Conservation (phyloP, 2,888 invertebrate species). For the Schizotus pectinicornis region DNA sequence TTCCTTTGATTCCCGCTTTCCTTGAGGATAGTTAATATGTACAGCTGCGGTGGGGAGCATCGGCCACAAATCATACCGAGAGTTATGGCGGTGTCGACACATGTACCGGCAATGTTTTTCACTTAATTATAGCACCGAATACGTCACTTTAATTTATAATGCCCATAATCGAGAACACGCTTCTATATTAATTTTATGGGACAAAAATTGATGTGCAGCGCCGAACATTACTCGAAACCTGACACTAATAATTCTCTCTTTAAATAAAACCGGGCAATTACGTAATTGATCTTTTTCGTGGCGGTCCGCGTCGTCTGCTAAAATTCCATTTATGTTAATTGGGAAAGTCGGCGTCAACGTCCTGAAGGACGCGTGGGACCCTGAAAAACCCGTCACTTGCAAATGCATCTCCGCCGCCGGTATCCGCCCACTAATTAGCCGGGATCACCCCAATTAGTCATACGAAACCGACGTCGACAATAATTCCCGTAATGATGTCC, state of each 20-base stretch:
- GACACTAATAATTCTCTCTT: conserved; percentile 11
- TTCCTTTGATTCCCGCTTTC: conserved; percentile 26
- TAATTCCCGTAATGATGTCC: conserved; percentile 39
- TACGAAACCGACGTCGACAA: conserved; percentile 23
- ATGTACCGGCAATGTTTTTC: conserved; percentile 37
- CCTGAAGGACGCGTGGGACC: not conserved
- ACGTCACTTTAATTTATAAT: conserved; percentile 27
- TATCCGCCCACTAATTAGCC: conserved; percentile 1
- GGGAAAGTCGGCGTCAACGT: no score
- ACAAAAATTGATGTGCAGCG: conserved; percentile 4
- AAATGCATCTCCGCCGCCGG: no score
- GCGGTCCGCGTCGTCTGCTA: no score
- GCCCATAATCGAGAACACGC: conserved; percentile 24
- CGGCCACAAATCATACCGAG: conserved; percentile 40
- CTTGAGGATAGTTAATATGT: conserved; percentile 20
- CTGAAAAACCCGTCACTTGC: not conserved
- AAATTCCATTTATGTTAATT: no score
- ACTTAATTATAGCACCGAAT: conserved; percentile 23
- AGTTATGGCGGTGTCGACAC: conserved; percentile 40
- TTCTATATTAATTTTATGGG: conserved; percentile 11
- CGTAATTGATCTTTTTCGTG: no score
- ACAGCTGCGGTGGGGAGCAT: conserved; percentile 34
- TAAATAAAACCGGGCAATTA: no score
- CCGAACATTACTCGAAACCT: conserved; percentile 10
- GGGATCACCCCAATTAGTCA: conserved; percentile 40